These are phyloP conservation scores for Onchidella celtica DNA, from an alignment of 2,888 invertebrate species.

Conservation along the genomic window DNA sequence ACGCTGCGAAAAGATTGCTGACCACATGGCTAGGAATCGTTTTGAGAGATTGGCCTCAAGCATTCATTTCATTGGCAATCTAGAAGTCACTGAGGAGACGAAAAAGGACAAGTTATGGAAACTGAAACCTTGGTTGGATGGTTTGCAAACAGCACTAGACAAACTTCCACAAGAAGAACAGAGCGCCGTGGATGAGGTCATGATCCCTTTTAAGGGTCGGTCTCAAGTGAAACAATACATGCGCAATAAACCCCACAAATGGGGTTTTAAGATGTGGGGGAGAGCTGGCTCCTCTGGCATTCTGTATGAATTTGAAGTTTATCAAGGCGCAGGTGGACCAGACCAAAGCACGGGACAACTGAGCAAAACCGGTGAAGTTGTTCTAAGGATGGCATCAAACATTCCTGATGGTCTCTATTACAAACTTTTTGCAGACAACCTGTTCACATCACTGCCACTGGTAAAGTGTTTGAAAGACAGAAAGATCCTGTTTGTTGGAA, in stretches of 20 bases:
- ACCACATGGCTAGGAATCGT: slow-evolving; percentile 51
- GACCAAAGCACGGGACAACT: neutral
- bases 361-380: slow-evolving; percentile 29
- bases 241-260: slow-evolving; percentile 51
- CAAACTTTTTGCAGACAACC: slow-evolving; percentile 53
- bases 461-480: slow-evolving; percentile 25
- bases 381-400: slow-evolving; percentile 28
- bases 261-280: slow-evolving; percentile 57
- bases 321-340: slow-evolving; percentile 36
- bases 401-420: slow-evolving; percentile 39
- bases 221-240: slow-evolving; percentile 50
- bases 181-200: slow-evolving; percentile 66
- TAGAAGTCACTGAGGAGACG: neutral
- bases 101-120: slow-evolving; percentile 31
- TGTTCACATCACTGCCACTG: slow-evolving; percentile 44
- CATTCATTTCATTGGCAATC: slow-evolving; percentile 54
- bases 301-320: slow-evolving; percentile 50
- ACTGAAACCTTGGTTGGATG: slow-evolving; percentile 46
- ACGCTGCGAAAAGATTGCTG: slow-evolving; percentile 45
- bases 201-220: slow-evolving; percentile 69
- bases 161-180: slow-evolving; percentile 66
- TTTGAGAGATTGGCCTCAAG: slow-evolving; percentile 41
- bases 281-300: slow-evolving; percentile 18
- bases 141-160: slow-evolving; percentile 42
- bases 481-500: slow-evolving; percentile 30